Conservation (phyloP, 2,113 vertebrate genomes). For the Mirza zaza region DNA sequence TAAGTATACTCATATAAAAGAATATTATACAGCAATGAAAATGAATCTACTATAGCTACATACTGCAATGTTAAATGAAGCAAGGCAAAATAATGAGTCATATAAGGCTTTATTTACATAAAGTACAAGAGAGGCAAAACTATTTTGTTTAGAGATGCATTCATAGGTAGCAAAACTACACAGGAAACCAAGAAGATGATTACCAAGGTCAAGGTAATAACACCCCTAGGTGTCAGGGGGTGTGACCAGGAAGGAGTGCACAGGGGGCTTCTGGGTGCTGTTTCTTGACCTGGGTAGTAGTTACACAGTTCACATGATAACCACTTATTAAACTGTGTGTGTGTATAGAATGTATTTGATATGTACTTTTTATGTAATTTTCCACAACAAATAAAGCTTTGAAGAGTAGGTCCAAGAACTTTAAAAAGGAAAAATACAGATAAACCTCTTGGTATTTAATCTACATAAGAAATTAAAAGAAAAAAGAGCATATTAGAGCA, state of each 20-base stretch:
- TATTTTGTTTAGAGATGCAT: neutral
- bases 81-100: neutral
- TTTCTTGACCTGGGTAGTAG: neutral
- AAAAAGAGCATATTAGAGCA: neutral
- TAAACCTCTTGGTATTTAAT: neutral
- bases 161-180: fast-evolving
- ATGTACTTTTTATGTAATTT: neutral
- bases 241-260: neutral
- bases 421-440: neutral
- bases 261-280: neutral
- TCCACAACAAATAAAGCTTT: neutral
- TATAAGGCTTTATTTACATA: no score
- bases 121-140: neutral
- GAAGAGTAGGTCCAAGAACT: neutral
- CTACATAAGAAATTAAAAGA: neutral
- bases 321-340: neutral
- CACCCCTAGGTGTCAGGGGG: neutral
- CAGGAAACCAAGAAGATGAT: neutral
- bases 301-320: neutral
- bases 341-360: neutral
- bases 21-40: neutral
- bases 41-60: neutral
- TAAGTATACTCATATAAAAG: neutral
- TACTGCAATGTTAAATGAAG: neutral
- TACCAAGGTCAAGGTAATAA: neutral